phyloP scores from a whole-genome alignment of 1,140 invertebrate species.

The Aphelinus atriplicis region DNA sequence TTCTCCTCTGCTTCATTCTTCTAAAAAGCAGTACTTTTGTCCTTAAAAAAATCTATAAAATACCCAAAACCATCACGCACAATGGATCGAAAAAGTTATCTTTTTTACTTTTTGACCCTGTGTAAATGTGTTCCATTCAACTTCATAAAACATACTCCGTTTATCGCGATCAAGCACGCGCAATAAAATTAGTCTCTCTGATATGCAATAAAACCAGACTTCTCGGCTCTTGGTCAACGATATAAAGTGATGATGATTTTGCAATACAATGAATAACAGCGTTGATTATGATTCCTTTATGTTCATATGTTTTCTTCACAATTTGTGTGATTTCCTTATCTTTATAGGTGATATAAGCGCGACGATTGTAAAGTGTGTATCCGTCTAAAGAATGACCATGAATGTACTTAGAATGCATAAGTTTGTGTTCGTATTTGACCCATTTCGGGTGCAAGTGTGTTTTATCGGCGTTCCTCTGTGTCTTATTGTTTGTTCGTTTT shows the following conservation, averaged over 20 bases:
- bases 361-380: conserved; percentile 31
- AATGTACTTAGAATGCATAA: conserved; percentile 29
- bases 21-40: conserved; percentile 18
- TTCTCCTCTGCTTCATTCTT: neutral
- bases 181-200: conserved; percentile 46
- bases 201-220: conserved; percentile 64
- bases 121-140: conserved; percentile 51
- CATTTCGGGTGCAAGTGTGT: neutral
- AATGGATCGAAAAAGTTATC: conserved; percentile 45
- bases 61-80: conserved; percentile 58
- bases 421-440: neutral
- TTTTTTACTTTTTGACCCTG: conserved; percentile 48
- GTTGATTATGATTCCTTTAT: conserved; percentile 21
- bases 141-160: conserved; percentile 39
- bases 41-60: conserved; percentile 58
- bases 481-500: conserved; percentile 31
- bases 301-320: conserved; percentile 22
- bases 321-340: conserved; percentile 17
- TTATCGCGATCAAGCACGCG: neutral
- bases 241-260: conserved; percentile 43
- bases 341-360: conserved; percentile 17
- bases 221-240: conserved; percentile 58
- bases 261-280: conserved; percentile 8
- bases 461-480: neutral
- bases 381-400: conserved; percentile 27